Base-by-base conservation (phyloP, 2,113 vertebrate species). In the Cryptoleucopteryx plumbea region DNA sequence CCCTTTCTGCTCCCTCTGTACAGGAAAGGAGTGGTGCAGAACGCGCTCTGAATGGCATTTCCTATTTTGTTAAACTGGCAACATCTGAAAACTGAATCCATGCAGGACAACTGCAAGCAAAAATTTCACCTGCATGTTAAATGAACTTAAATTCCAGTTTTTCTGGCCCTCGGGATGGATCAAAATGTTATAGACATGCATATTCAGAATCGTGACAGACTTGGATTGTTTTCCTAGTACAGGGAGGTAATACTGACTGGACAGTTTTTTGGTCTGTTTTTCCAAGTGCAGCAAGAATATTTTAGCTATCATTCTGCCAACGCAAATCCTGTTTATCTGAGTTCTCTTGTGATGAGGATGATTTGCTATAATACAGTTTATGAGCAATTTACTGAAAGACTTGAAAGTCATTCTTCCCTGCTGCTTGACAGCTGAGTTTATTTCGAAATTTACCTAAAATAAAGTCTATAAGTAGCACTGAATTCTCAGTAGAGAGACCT, bases 1-100 rank as follows among this genome's bases (percentile, higher is more conserved):
- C 95, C 95, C 91, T 97, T 62, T 93, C 92, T 91, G 91, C 91
- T 97, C 79, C 71, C 92, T 86, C 93, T 6, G 9, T 73, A 86
- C 98, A 98, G 98, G 98, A 98, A 98, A 98, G 98, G 98, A 97
- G 98, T 97, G 97, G 98, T 90, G 66, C 93, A 55, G 94, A 86
- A 65, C 22, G 7, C 36, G 22, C 45, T 32, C 85, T 71, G 89
- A 97, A 97, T 97, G 98, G 97, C 96, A 98, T 98, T 98, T 98
- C 98, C 98, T 97, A 97, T 86, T 94, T 94, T 91, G 61, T 82
- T 90, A 87, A 94, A n/a, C 96, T 97, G 97, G 97, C 96, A 96
- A 40, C 61, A 19, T 31, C 74, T 61, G 84, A 84, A 22, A 88
- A 40, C 79, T 9, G 34, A 82, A 59, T 53, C 79, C 79, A 4